Evolutionary conservation across 2,113 vertebrate genomes (phyloP).

Genomic region (Egretta garzetta): DNA sequence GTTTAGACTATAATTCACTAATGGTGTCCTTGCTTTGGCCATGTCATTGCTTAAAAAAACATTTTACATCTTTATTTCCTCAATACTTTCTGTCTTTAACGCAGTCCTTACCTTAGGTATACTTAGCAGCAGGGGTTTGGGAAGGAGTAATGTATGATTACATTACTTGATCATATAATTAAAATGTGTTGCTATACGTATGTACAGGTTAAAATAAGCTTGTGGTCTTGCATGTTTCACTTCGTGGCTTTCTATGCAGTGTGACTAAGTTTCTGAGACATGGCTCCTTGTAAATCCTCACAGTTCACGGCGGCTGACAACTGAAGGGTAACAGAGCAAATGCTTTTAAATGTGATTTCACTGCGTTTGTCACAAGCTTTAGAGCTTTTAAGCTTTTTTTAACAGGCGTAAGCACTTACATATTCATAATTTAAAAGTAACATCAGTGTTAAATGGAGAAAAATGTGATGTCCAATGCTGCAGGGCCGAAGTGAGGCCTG

Average conservation of each 20-base stretch:
- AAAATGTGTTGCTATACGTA: accelerated
- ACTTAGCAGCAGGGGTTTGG: background rate
- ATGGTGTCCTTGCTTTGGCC: background rate
- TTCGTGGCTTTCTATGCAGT: accelerated
- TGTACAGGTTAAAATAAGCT: no score
- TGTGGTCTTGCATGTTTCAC: background rate
- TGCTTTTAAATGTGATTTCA: background rate
- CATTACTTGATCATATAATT: background rate
- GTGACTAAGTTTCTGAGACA: no score
- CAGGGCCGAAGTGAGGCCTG: background rate
- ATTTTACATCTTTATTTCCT: background rate
- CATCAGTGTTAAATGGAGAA: background rate
- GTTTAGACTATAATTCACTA: background rate
- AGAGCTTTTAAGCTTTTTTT: background rate
- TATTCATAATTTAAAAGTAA: background rate
- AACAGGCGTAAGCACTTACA: background rate
- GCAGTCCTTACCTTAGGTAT: background rate
- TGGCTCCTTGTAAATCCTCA: accelerated
- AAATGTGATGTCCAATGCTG: accelerated
- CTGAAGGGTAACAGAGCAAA: background rate
- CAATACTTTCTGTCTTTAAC: background rate
- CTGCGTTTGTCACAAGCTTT: background rate
- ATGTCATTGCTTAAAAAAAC: background rate
- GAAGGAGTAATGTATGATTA: accelerated
- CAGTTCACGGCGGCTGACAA: background rate